Evolutionary conservation across 2,797 vertebrate species (phyloP).

Genomic region (Salarias fasciatus): DNA sequence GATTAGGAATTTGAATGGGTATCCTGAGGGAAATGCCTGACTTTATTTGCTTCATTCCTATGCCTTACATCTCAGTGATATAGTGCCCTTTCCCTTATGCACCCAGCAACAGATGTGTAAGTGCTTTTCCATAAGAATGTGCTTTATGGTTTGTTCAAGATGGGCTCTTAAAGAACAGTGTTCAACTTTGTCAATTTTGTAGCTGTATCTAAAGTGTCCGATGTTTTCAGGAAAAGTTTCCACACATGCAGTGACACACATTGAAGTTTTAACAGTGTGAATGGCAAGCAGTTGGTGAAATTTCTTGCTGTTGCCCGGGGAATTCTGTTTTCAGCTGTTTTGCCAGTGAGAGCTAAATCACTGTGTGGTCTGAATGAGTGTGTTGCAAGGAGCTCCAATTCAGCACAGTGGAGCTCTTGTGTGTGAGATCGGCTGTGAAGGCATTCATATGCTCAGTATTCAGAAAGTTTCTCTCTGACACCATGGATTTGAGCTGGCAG

Average conservation of each 20-base stretch:
- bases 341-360: conserved; percentile 49
- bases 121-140: conserved; percentile 8
- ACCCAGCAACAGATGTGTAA: background rate
- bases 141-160: background rate
- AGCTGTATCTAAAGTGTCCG: background rate
- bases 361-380: conserved; percentile 67
- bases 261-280: conserved; percentile 14
- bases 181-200: background rate
- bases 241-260: no score
- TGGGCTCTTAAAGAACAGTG: background rate
- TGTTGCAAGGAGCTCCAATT: conserved; percentile 54
- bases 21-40: background rate
- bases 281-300: conserved; percentile 16
- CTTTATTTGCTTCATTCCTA: background rate
- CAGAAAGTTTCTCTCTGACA: conserved; percentile 65
- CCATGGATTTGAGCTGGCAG: conserved; percentile 49
- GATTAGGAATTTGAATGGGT: no score
- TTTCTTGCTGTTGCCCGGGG: conserved; percentile 11
- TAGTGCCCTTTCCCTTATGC: background rate
- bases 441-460: conserved; percentile 74
- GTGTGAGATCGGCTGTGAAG: conserved; percentile 58
- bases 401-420: conserved; percentile 73
- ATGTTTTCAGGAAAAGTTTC: background rate
- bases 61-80: background rate
- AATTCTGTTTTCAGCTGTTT: conserved; percentile 47